Conservation (phyloP, 2,797 vertebrate genomes). For the Helarctos malayanus region DNA sequence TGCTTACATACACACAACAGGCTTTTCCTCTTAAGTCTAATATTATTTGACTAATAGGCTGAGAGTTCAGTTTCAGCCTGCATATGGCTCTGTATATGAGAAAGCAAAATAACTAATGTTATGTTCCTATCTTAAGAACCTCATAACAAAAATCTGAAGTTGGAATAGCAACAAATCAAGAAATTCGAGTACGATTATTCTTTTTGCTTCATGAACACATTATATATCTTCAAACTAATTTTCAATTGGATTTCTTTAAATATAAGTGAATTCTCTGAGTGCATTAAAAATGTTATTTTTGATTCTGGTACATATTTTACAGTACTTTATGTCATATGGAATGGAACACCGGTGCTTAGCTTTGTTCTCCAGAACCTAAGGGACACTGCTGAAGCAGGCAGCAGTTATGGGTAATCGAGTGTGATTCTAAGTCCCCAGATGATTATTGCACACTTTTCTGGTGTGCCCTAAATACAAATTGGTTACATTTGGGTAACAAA, state of each 20-base stretch:
- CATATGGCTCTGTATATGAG: neutral
- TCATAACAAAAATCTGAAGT: conserved; percentile 18
- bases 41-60: neutral
- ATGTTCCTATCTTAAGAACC: neutral
- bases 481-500: conserved; percentile 73
- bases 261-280: neutral
- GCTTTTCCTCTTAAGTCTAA: neutral
- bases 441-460: conserved; percentile 21
- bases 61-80: neutral
- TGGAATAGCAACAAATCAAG: conserved; percentile 35
- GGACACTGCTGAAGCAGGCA: conserved; percentile 18
- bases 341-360: conserved; percentile 12
- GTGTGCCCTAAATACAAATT: conserved; percentile 73
- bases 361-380: conserved; percentile 51
- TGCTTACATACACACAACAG: neutral
- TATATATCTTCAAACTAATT: conserved; percentile 38
- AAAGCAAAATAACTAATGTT: conserved; percentile 9
- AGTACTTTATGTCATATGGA: conserved; percentile 17
- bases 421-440: conserved; percentile 33
- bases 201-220: conserved; percentile 16
- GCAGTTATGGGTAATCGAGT: conserved; percentile 58
- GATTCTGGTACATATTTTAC: conserved; percentile 34
- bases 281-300: conserved; percentile 47
- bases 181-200: conserved; percentile 32
- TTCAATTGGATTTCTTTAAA: conserved; percentile 24